Base-by-base conservation (phyloP, 2,888 invertebrate genomes). In the Acholoe squamosa region DNA sequence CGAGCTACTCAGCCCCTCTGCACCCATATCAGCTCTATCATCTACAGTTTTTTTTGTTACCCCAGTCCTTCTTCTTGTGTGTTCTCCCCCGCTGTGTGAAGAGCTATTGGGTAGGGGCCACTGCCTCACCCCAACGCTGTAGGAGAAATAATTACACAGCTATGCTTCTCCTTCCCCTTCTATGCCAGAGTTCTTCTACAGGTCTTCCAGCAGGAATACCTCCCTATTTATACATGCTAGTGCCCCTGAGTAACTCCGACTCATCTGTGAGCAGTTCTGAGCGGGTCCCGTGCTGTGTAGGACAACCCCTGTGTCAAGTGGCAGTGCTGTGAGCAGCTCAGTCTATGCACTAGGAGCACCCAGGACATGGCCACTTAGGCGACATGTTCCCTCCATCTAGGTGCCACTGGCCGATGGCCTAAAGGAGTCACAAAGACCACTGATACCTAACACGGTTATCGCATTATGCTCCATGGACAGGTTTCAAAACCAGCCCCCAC, bases 391-490 rank as follows among this genome's bases (percentile, higher is more conserved):
- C n/a, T 80, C 80, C 80, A 80, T 80, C 80, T 33, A 33, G 34
- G 22, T 22, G 43, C 22, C 43, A 33, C 34, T 19, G 80, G 34
- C 80, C 43, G 34, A 16, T 16, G 34, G 34, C 43, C n/a, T 19
- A 33, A 43, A n/a, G 80, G 7, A 80, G 43, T 16, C 80, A 80
- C 80, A 80, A 80, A 80, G 80, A 33, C 80, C 80, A 80, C 34
- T 80, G 80, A 80, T 80, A 80, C 33, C 80, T 33, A n/a, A 80
- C 80, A 80, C 43, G 80, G 34, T 80, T 80, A 33, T 80, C 80
- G 80, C 80, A 80, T 80, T 80, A 80, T 80, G 43, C 80, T 43
- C 34, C 19, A 43, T 7, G 34, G 34, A 43, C 19, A 22, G 34
- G 33, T 43, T 80, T 1, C 16, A 80, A 80, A 80, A 43, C 80